These are phyloP conservation scores for Drosophila trichaetosa DNA, from an alignment of 2,888 invertebrate genomes.

Conservation along the genomic window DNA sequence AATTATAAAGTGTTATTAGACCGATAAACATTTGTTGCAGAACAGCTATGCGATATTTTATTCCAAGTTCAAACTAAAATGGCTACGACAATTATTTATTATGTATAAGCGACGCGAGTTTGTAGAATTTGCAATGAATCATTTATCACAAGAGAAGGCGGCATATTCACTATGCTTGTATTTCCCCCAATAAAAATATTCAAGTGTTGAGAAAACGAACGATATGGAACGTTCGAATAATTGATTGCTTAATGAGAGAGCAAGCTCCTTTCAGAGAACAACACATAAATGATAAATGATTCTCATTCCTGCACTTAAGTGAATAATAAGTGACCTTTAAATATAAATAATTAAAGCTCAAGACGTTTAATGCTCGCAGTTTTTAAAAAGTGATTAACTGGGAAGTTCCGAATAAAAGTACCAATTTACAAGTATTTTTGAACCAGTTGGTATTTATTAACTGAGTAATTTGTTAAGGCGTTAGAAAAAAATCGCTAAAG, in stretches of 20 bases:
- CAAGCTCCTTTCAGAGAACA: neutral
- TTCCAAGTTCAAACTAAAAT: neutral
- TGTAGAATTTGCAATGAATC: slow-evolving; percentile 11
- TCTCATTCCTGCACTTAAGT: neutral
- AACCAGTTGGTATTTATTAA: neutral
- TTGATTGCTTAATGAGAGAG: neutral
- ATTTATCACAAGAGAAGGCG: neutral
- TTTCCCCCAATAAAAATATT: slow-evolving; percentile 2
- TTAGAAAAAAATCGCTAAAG: slow-evolving; percentile 16
- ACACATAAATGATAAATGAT: neutral
- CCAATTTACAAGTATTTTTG: neutral
- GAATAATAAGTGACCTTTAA: neutral
- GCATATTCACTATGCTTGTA: neutral
- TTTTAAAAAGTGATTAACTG: neutral
- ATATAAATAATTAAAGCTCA: neutral
- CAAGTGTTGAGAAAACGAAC: neutral
- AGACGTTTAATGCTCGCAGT: neutral
- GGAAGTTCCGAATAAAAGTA: neutral
- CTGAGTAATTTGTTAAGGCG: neutral
- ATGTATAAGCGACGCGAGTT: neutral
- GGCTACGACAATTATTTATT: slow-evolving; percentile 5
- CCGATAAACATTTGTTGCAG: slow-evolving; percentile 10
- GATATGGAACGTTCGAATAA: neutral
- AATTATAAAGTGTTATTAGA: neutral
- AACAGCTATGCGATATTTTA: slow-evolving; percentile 11